Evolutionary conservation across 2,113 vertebrate genomes (phyloP), one percentile per base, ranked within the genome.

Genomic region (Colaptes auratus): DNA sequence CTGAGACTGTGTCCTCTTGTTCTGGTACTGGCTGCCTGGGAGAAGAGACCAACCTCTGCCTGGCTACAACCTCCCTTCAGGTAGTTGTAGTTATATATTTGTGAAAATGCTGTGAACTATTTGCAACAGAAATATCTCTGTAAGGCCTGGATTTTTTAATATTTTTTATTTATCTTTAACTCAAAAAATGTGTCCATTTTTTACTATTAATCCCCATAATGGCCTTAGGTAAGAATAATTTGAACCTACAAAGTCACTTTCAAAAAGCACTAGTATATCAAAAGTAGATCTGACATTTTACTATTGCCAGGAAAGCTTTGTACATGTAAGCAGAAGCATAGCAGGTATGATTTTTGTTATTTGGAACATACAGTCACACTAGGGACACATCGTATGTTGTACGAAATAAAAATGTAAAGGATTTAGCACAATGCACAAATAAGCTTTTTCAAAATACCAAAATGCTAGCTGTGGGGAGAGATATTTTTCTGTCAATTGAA

Each of bases 381-480:
- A 76, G 6, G n/a, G 5, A 3, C 21, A 48, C 1, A 1, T 21
- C 28, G 61, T 63, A 36, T 1, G 4, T 8, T 53, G 21, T 28
- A 75, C 58, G 21, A 72, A 6, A 50, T 31, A 42, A 70, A 88
- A 56, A 60, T 44, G 11, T 65, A n/a, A 77, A 30, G 31, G 4
- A 20, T 48, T 71, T 75, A 17, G 14, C 18, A 48, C 6, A 66
- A 35, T 67, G 31, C 60, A 50, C 21, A 61, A 58, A 60, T 46
- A 42, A 82, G 79, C 16, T 63, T n/a, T n/a, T 63, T 10, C 2
- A 52, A 50, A 78, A 55, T 30, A 21, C 15, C 71, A 17, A 66
- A 36, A 65, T 36, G 25, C 7, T 76, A 64, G 8, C 53, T 10
- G 48, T 10, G 19, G 19, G 31, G 18, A n/a, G 59, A 70, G 3